Evolutionary conservation across 2,113 vertebrate species (phyloP).

Genomic region (Rousettus leschenaultii): DNA sequence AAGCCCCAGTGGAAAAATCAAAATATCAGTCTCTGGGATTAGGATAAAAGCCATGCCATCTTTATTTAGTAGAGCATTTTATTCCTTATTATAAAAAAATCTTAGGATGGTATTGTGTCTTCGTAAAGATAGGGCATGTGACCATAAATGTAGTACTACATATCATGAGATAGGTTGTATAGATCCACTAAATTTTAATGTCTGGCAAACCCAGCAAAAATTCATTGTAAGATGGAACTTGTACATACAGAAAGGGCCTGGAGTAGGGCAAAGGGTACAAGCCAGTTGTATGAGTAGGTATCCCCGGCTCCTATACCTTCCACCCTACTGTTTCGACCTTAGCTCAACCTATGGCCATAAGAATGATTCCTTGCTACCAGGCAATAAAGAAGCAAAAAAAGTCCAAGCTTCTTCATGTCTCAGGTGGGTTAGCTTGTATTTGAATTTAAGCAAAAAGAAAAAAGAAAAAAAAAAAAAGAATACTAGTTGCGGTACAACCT

Average conservation of each 20-base stretch:
- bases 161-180: neutral
- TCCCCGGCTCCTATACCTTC: neutral
- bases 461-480: too few relatives aligned
- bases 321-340: neutral
- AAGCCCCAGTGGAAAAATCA: neutral
- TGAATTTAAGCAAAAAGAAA: neutral
- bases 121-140: neutral
- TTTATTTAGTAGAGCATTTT: neutral
- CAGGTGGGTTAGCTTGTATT: neutral
- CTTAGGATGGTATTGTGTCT: neutral
- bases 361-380: neutral
- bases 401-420: neutral
- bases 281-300: neutral
- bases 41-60: neutral
- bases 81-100: neutral
- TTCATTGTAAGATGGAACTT: neutral
- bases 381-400: neutral
- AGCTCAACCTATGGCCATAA: neutral
- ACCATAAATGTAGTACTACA: neutral
- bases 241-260: neutral
- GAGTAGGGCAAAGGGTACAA: neutral
- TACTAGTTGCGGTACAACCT: neutral
- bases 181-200: neutral
- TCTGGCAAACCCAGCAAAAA: neutral
- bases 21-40: neutral